Evolutionary conservation across 2,888 invertebrate species (phyloP).

Genomic region (Ornithoptera priamus): DNA sequence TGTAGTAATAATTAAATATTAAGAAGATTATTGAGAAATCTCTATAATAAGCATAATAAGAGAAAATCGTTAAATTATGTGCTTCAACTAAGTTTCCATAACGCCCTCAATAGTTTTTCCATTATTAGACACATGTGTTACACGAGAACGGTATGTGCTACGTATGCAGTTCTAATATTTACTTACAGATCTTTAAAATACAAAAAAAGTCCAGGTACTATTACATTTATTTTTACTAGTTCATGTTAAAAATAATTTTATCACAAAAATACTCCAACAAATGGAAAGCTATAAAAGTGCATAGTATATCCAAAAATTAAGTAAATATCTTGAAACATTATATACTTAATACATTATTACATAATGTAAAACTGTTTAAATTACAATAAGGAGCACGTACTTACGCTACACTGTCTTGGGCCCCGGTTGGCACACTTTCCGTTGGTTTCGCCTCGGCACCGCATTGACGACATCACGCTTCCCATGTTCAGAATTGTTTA

Average conservation of each 20-base stretch:
- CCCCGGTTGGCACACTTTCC: slow-evolving; percentile 73
- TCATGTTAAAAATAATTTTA: too few species aligned
- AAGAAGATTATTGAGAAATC: too few species aligned
- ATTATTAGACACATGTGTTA: slow-evolving; percentile 58
- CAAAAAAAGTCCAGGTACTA: neutral
- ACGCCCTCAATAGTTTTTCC: slow-evolving; percentile 36
- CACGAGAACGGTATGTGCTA: slow-evolving; percentile 60
- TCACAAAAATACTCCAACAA: neutral
- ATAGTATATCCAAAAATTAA: neutral
- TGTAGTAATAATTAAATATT: too few species aligned
- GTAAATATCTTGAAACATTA: neutral
- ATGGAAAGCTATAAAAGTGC: neutral
- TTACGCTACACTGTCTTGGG: slow-evolving; percentile 52
- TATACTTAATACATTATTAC: neutral
- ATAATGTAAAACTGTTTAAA: neutral
- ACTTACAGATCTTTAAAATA: slow-evolving; percentile 44
- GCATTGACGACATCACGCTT: slow-evolving; percentile 73
- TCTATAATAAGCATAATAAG: neutral
- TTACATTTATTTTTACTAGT: neutral
- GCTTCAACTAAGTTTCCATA: slow-evolving; percentile 27
- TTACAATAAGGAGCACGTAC: slow-evolving; percentile 43
- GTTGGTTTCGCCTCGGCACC: slow-evolving; percentile 60
- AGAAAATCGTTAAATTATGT: slow-evolving; percentile 18
- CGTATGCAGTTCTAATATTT: slow-evolving; percentile 55
- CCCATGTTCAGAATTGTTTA: slow-evolving; percentile 75